Evolutionary conservation across 2,888 invertebrate genomes (phyloP), one percentile per base, ranked within the genome.

Genomic region (Lasioglossum marginatum): DNA sequence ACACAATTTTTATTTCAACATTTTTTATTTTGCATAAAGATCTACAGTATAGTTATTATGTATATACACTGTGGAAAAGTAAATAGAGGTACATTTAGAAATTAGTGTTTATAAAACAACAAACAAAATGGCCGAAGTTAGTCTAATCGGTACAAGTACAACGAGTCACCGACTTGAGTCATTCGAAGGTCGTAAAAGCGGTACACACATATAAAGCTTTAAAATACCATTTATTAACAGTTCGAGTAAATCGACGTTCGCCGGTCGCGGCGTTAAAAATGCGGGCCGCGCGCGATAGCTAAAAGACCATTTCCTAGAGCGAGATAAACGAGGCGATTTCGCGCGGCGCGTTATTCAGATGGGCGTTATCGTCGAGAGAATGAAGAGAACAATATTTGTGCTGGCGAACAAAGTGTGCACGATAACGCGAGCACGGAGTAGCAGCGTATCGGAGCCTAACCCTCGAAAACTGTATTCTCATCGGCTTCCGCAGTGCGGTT

Each of bases 371-470:
- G 4, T 31, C 31, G 63, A 6, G 27, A 31, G 16, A 63, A 63
- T 63, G 63, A 27, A 57, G 63, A 31, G 63, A 63, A 63, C 63
- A 63, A 63, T 63, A 63, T 63, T 63, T 63, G 27, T 63, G 31
- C 63, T 3, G 63, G 63, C 31, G 63, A 63, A 63, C 63, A 63
- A 63, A 31, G 63, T 63, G 63, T 63, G 31, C 31, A 1, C 63
- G 63, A 63, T 63, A 63, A 31, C 31, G 16, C 31, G 63, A 16
- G 63, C 63, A 31, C 63, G 6, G 31, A 31, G 31, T 6, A 63
- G 31, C n/a, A n/a, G 23, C 52, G 63, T 14, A 31, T 63, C 31
- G 16, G 16, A 63, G 63, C 31, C 63, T 63, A 63, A 63, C 63
- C 63, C 63, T 63, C 60, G 60, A 63, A 63, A 63, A 27, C 27